Base-by-base conservation (phyloP, 2,113 vertebrate genomes). In the Oreochromis tanganicae region DNA sequence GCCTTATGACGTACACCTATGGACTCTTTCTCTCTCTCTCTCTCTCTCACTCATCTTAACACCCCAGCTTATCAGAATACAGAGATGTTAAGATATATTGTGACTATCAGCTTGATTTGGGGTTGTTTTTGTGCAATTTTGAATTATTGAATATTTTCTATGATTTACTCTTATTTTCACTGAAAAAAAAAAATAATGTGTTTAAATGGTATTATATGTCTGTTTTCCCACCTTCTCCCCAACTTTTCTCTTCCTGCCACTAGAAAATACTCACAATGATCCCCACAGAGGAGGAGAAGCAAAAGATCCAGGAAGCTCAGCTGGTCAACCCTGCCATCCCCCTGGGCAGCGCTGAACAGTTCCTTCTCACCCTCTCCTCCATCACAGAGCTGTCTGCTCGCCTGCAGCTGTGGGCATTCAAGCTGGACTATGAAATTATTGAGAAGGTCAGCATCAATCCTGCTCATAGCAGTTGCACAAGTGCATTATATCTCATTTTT, bases 221-320 rank as follows among this genome's bases (percentile, higher is more conserved):
- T 19, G 7, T 73, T 34, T 43, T 14, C 36, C 6, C 38, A 6
- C 27, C 54, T 9, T 59, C 50, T 79, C 55, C 66, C 27, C 75
- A 50, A 38, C 75, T 80, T 13, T 6, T 88, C 24, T 87, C 87
- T 73, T 48, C 11, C 59, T 29, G n/a, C 19, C 38, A 34, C 78
- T 90, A 99, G 98, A 99, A 99, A 98, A 99, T 99, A 93, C 96
- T 99, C 87, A 99, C 98, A 5, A 99, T 99, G 98, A 98, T 99
- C 95, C 98, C 98, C 4, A 98, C 97, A 0, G 98, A 99, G 93
- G 98, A 99, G 89, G 98, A 99, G 91, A 99, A 99, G 92, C 98
- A 99, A 93, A 99, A 97, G 96, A 99, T 99, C 91, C 98, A 98
- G 93, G 98, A 99, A 91, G 98, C 98, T 1, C 98, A 99, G 93